phyloP scores from a whole-genome alignment of 2,113 vertebrate species.

The Sclerurus mexicanus region DNA sequence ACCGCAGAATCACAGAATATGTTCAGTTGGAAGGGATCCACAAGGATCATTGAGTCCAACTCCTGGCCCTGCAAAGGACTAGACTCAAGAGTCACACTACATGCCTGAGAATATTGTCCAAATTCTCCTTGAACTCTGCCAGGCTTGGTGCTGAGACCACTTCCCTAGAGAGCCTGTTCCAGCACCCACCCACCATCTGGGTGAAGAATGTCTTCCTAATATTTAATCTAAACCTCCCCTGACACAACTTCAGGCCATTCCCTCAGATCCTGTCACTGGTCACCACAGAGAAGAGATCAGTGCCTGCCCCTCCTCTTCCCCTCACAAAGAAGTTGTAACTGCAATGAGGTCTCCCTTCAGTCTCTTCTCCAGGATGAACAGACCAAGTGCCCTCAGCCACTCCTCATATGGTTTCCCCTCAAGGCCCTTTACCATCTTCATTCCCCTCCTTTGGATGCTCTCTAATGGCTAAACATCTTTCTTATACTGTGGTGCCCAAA shows the following conservation, averaged over 20 bases:
- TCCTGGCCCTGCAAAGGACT: neutral
- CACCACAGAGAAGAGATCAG: neutral
- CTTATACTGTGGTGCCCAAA: neutral
- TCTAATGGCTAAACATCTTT: neutral
- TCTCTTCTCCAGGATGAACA: neutral
- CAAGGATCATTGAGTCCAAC: neutral
- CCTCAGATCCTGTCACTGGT: neutral
- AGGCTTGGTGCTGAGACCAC: neutral
- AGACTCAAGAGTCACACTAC: neutral
- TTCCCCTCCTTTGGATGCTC: neutral
- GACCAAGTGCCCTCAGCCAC: neutral
- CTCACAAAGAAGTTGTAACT: neutral
- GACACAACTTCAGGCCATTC: neutral
- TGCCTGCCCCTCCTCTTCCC: neutral
- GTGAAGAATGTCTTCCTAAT: neutral
- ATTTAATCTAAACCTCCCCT: neutral
- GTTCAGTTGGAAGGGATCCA: neutral
- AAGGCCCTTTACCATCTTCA: neutral
- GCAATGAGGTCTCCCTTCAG: neutral
- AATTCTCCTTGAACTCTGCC: neutral
- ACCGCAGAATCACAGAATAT: neutral
- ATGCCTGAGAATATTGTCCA: neutral
- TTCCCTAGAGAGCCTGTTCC: neutral
- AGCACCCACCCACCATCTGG: neutral
- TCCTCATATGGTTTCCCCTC: neutral